Conservation (phyloP, 2,888 invertebrate species). For the Entomobrya multifasciata region DNA sequence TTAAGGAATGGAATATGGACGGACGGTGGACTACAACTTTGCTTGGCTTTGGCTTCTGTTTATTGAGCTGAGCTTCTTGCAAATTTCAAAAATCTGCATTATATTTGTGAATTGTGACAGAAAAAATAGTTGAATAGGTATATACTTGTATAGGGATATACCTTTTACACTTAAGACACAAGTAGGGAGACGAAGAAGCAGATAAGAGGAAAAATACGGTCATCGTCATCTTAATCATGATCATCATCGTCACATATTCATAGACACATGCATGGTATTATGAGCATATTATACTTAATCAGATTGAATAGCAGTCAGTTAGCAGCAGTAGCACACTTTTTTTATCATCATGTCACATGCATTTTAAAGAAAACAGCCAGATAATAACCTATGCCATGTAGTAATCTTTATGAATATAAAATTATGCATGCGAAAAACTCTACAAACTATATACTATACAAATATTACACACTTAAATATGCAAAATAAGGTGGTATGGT, state of each 20-base stretch:
- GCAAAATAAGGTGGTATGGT: background rate
- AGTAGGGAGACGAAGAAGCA: background rate
- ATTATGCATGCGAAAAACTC: background rate
- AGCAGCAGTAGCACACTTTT: no score
- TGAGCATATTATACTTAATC: background rate
- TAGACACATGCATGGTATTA: background rate
- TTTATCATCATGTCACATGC: background rate
- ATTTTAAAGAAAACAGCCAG: background rate
- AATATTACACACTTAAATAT: background rate
- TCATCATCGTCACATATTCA: background rate
- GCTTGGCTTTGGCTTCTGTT: background rate
- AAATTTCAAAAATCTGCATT: slow-evolving; percentile 13
- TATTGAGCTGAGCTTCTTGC: background rate
- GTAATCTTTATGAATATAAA: background rate
- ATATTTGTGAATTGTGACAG: slow-evolving; percentile 18
- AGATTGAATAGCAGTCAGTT: background rate
- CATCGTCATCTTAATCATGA: background rate
- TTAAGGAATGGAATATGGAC: no score
- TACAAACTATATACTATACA: background rate
- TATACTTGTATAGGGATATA: no score
- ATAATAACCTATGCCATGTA: background rate
- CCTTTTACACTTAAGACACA: no score
- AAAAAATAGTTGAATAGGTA: no score
- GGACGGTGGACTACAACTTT: background rate
- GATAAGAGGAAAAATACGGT: slow-evolving; percentile 24